Base-by-base conservation (phyloP, 2,113 vertebrate species). In the Hypanus sabinus region DNA sequence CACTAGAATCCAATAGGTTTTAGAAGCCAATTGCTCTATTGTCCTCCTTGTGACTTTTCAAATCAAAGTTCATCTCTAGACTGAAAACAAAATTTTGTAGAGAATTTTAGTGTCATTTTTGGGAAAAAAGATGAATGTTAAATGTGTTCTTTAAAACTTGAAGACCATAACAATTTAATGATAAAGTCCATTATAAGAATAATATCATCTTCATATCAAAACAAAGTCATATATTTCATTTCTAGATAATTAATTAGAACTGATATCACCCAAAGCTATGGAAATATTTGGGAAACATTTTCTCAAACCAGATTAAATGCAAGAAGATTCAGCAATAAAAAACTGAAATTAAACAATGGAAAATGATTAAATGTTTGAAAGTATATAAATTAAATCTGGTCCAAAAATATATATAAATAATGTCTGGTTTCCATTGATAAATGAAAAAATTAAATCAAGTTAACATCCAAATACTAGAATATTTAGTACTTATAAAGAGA, bases 41-140 rank as follows among this genome's bases (percentile, higher is more conserved):
- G 91, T 27, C 36, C 5, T 70, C 46, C 38, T 71, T 68, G 38
- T 73, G 68, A 93, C 36, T 73, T 71, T 73, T 38, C 2, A 6
- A 14, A 24, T 93, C 91, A 93, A 91, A 93, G 91, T 93, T 93
- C 91, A 93, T 93, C 91, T 93, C 71, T 73, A 5, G 70, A 27
- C 91, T 93, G 91, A 73, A 93, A 93, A 55, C 18, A 93, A 71
- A 73, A 93, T 75, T 93, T 14, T 73, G 38, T 68, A 36, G 2
- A 91, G 24, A 20, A 91, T 70, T 91, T 85, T 70, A 71, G 70
- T 7, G 36, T 30, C 16, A 73, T 71, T 73, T 11, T 24, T 33
- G 5, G 62, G 30, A n/a, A 90, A 18, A 88, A n/a, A 4, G 3
- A 65, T 62, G 16, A n/a, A 18, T 88, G 3, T 88, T 88, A n/a